Evolutionary conservation across 2,797 vertebrate genomes (phyloP), one percentile per base, ranked within the genome.

Genomic region (Poecilia velifera): DNA sequence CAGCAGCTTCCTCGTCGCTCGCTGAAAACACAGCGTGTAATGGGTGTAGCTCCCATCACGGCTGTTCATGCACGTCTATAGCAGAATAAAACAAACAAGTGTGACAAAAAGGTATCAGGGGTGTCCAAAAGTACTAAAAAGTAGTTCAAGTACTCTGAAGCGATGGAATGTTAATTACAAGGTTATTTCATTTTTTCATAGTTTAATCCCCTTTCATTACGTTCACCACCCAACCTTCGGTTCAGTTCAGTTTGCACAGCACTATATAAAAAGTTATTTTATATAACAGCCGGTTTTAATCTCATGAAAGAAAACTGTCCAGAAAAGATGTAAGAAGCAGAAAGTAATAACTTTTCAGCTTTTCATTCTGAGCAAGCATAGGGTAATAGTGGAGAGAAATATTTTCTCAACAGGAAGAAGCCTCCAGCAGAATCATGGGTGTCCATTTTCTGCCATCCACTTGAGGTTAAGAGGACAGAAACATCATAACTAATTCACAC

Each of bases 1-100:
- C 81, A 75, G 76, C 74, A 64, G 51, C 87, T 87, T 88, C 79
- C 84, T 78, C 73, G 72, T 77, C 76, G 72, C 80, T 77, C 62
- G 59, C 71, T 81, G 76, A 57, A 57, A 39, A 43, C 86, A 74
- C 86, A 66, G 8, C 6, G 75, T 47, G 34, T 77, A 66, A 41
- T 43, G 76, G 47, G 64, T n/a, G 83, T 84, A 74, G 31, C 66
- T 59, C 34, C 18, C 73, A 74, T 47, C 22, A 25, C 34, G 3
- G 36, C 64, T 25, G 64, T 18, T 36, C 6, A 76, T n/a, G 22
- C 73, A 66, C 73, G 84, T 78, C 55, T 78, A 1, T 2, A 57
- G 6, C n/a, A 59, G 77, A 39, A 47, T 74, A 72, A 75, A 73
- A 46, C 18, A 31, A 45, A 49, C 43, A 73, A 66, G 43, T 16